Base-by-base conservation (phyloP, 1,140 invertebrate species). In the Nephotettix cincticeps region DNA sequence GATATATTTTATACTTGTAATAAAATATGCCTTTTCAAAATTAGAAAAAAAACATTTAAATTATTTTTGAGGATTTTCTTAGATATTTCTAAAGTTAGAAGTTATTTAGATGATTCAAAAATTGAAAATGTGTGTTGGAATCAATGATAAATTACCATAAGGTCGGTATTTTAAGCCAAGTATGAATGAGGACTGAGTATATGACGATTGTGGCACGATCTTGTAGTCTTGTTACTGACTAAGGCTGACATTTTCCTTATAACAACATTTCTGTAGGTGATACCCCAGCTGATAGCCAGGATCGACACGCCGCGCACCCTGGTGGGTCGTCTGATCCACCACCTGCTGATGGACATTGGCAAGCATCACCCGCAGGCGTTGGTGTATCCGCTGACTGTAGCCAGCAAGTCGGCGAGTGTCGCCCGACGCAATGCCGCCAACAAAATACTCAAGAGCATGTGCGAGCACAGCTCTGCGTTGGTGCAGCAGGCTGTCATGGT, bases 311-410 rank as follows among this genome's bases (percentile, higher is more conserved):
- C 93, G 0, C 85, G 95, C 27, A 88, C 89, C 71, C 79, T 96
- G 56, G 96, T 99, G 0, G 93, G 92, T 0, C 88, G 93, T 68
- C 84, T 99, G 17, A 97, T 99, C 74, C 93, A 98, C 80, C 91
- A 96, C 77, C 83, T 99, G 3, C 82, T 99, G 0, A 93, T 96
- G 68, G 96, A 99, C 78, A 96, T 99, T 77, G 96, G 97, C 11
- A 94, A 94, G 78, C 89, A 91, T 40, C 91, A 94, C 82, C 92
- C 91, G 1, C 86, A 97, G 85, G 97, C 98, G 0, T 80, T 99
- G 6, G 96, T 99, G 0, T 99, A 99, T 83, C 96, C 98, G 0
- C 81, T 99, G 32, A 99, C 97, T 0, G 97, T 99, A 0, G 97
- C 98, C 0, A 95, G 94, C 1, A 99, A 99, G 80, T 98, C 96